Evolutionary conservation across 2,888 invertebrate genomes (phyloP).

Genomic region (Agriopis leucophaearia): DNA sequence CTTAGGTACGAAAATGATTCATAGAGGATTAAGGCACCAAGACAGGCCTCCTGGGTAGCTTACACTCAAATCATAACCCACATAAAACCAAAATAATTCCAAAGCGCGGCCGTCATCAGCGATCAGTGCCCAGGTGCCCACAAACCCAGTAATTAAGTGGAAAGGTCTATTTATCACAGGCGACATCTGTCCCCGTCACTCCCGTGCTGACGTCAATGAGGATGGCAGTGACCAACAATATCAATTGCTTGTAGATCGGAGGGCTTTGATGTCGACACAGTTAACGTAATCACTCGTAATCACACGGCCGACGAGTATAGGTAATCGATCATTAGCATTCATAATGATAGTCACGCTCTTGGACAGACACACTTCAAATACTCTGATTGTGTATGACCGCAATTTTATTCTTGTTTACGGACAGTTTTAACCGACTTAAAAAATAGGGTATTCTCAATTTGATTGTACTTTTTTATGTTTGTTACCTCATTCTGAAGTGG

Average conservation of each 20-base stretch:
- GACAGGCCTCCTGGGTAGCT: background rate
- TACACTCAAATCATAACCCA: background rate
- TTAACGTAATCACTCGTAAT: constrained; percentile 44
- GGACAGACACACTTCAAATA: constrained; percentile 22
- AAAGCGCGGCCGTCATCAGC: constrained; percentile 1
- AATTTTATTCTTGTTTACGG: constrained; percentile 7
- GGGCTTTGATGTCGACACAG: constrained; percentile 45
- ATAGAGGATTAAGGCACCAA: background rate
- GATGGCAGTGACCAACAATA: background rate
- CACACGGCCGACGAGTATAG: constrained; percentile 31
- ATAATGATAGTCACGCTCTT: constrained; percentile 28
- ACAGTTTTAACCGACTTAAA: too few species aligned
- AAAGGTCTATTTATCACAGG: background rate
- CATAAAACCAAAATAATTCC: background rate
- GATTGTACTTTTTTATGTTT: too few species aligned
- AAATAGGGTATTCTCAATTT: too few species aligned
- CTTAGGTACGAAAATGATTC: too few species aligned
- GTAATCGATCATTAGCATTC: constrained; percentile 45
- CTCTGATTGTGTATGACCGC: constrained; percentile 19
- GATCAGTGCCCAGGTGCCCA: background rate
- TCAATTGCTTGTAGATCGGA: constrained; percentile 25
- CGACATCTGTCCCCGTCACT: background rate
- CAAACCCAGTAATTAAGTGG: constrained; percentile 20
- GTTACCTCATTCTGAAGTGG: too few species aligned
- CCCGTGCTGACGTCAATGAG: background rate